Conservation (phyloP, 2,888 invertebrate genomes). For the Charanyca ferruginea region DNA sequence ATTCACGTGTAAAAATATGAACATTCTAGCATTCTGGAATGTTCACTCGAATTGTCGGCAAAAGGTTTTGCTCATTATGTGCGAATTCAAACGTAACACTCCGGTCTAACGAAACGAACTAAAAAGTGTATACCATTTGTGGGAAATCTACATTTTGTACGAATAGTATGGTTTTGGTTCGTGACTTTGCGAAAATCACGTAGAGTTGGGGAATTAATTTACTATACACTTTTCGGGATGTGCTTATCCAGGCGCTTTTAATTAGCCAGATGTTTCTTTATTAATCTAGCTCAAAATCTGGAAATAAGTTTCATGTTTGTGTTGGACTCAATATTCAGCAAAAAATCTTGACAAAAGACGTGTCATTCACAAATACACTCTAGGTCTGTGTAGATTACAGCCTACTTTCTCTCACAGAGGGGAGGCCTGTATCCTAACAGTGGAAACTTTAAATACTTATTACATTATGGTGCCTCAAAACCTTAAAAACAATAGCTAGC, state of each 20-base stretch:
- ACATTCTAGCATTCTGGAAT: conserved; percentile 51
- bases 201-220: conserved; percentile 1
- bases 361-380: too few relatives aligned
- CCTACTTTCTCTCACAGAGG: background rate
- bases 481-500: conserved; percentile 15
- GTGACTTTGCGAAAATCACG: background rate
- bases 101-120: conserved; percentile 41
- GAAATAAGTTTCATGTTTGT: too few relatives aligned
- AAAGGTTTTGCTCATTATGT: conserved; percentile 62
- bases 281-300: too few relatives aligned
- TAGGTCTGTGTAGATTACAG: too few relatives aligned
- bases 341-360: too few relatives aligned
- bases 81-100: conserved; percentile 58
- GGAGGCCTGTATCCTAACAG: background rate
- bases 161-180: conserved; percentile 4
- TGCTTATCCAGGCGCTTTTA: too few relatives aligned
- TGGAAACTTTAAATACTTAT: too few relatives aligned
- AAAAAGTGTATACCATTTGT: conserved; percentile 37
- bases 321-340: too few relatives aligned
- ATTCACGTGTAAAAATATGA: conserved; percentile 63
- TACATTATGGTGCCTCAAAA: background rate
- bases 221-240: background rate
- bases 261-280: too few relatives aligned
- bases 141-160: conserved; percentile 20
- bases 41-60: conserved; percentile 63